Base-by-base conservation (phyloP, 2,797 vertebrate species). In the Nasua narica region DNA sequence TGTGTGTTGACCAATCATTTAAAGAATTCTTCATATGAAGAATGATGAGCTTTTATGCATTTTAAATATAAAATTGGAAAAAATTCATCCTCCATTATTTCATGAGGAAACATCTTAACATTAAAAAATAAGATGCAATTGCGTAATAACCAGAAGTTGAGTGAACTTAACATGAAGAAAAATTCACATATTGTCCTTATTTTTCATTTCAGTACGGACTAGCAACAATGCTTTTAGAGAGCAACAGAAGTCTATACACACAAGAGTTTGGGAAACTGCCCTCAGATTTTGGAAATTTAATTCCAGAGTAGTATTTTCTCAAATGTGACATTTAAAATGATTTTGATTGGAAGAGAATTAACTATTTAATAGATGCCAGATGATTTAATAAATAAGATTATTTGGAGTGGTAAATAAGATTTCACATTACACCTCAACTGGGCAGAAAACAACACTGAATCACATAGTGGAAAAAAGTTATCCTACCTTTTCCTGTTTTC, bases 131-230 rank as follows among this genome's bases (percentile, higher is more conserved):
- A 79, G 4, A 35, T 65, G 35, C 2, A 82, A 40, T 70, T 18
- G 60, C 35, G 67, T 37, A 92, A 81, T 65, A 60, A 81, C 11
- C 8, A 48, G 50, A 95, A 94, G 0, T 67, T 67, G 19, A 91
- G 87, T 50, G 11, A 90, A 79, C 7, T 82, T 93, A 88, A 67
- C 12, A 78, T 70, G 94, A 87, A 88, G 74, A 78, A 95, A 92
- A 94, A 40, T n/a, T 48, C 12, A 58, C 19, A 43, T 72, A 54
- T 74, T 81, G 1, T 54, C 37, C n/a, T 32, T 83, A 23, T 74
- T 79, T 79, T 87, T 96, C 83, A 87, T 37, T 96, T 83, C 11
- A 88, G 3, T 86, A 76, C n/a, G 54, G 27, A 74, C 21, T 12
- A 94, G 65, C 46, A 58, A 46, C 13, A 94, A 43, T 72, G 54